phyloP scores from a whole-genome alignment of 1,140 invertebrate species.

The Drosophila paulistorum region DNA sequence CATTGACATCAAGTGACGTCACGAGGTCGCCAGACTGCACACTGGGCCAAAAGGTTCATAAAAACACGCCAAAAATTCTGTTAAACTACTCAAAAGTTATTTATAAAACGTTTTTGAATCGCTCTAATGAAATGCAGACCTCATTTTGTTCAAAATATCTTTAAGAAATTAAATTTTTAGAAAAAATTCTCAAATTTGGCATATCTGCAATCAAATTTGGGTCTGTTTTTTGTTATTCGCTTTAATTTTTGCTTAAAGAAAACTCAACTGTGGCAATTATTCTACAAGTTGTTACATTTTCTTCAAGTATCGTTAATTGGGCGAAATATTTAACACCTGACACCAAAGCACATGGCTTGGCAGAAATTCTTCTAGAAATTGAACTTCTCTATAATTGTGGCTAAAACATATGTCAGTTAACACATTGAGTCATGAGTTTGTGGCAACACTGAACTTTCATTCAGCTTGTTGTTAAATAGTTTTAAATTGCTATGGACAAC shows the following conservation, averaged over 20 bases:
- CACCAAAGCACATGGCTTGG: background rate
- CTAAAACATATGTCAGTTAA: background rate
- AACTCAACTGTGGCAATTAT: conserved; percentile 38
- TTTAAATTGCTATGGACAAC: background rate
- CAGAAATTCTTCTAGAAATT: conserved; percentile 1
- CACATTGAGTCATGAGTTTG: background rate
- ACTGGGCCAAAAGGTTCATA: conserved; percentile 3
- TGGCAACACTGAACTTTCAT: too few species aligned
- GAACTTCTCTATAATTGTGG: background rate
- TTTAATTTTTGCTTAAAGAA: conserved; percentile 52
- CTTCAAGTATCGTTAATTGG: background rate
- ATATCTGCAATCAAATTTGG: too few species aligned
- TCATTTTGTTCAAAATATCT: too few species aligned
- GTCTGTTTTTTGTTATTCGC: too few species aligned
- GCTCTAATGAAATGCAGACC: too few species aligned
- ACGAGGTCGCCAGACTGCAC: conserved; percentile 43
- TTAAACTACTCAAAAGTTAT: conserved; percentile 30
- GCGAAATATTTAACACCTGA: background rate
- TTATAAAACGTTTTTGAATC: too few species aligned
- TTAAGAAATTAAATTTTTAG: too few species aligned
- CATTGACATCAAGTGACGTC: conserved; percentile 59
- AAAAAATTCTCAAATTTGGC: too few species aligned
- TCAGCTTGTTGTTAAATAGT: too few species aligned
- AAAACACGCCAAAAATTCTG: conserved; percentile 42
- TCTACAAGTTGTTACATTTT: background rate